Evolutionary conservation across 2,888 invertebrate genomes (phyloP).

Genomic region (Taphrorychus bicolor): DNA sequence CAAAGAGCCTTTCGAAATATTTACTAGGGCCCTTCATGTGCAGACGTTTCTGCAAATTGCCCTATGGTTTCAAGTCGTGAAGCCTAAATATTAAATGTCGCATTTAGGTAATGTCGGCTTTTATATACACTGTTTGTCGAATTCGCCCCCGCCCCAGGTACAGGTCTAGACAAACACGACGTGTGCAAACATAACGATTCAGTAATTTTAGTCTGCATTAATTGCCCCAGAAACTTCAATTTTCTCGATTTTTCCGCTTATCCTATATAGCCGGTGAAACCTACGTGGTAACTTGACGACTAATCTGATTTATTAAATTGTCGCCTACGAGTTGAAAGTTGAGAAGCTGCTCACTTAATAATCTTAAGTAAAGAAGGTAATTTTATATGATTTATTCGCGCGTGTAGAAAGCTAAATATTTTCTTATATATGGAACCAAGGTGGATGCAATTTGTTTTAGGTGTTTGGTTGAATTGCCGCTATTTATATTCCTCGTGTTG

Average conservation of each 20-base stretch:
- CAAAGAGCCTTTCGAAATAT: neutral
- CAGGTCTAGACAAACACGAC: neutral
- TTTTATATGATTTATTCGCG: conserved; percentile 9
- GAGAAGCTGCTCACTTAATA: neutral
- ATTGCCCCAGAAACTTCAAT: neutral
- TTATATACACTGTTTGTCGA: neutral
- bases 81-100: neutral
- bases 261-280: neutral
- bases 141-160: neutral
- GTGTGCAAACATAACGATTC: neutral
- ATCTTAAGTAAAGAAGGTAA: conserved; percentile 4
- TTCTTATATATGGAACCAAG: neutral
- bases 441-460: neutral
- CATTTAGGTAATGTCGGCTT: neutral
- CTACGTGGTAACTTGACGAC: neutral
- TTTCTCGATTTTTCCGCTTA: neutral
- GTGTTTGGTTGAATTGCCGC: neutral
- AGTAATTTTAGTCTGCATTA: neutral
- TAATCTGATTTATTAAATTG: neutral
- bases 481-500: neutral
- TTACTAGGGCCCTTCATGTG: neutral
- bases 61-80: neutral
- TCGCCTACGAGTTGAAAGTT: neutral
- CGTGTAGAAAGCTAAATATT: neutral
- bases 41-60: neutral